phyloP scores from a whole-genome alignment of 2,888 invertebrate species.

The Hesperia comma region DNA sequence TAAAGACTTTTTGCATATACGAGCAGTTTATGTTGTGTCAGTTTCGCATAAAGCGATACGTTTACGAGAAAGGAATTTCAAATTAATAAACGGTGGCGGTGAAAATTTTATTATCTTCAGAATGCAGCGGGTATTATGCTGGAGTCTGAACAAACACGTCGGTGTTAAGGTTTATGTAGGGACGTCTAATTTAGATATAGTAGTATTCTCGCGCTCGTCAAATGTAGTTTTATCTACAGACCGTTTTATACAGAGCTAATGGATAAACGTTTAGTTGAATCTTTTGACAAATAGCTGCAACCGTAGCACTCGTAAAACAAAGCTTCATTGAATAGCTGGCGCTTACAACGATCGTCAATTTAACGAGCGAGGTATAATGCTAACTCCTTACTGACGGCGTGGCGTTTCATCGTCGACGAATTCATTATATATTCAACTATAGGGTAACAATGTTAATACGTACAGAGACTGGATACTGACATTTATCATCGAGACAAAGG shows the following conservation, averaged over 20 bases:
- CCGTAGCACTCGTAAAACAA: conserved; percentile 63
- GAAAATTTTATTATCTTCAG: conserved; percentile 6
- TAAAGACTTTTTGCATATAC: conserved; percentile 66
- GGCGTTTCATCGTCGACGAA: conserved; percentile 35
- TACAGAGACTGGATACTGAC: conserved; percentile 41
- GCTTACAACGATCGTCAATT: conserved; percentile 67
- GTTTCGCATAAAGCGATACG: conserved; percentile 52
- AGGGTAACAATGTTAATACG: conserved; percentile 42
- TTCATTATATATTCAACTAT: conserved; percentile 40
- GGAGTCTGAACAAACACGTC: neutral
- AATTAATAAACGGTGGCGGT: conserved; percentile 44
- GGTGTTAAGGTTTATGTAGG: neutral
- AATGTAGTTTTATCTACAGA: conserved; percentile 39
- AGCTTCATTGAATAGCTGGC: conserved; percentile 59
- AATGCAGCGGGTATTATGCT: neutral
- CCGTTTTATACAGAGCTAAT: conserved; percentile 58
- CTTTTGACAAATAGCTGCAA: conserved; percentile 68
- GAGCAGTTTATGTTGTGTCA: conserved; percentile 58
- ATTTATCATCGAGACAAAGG: conserved; percentile 43
- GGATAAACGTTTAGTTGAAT: conserved; percentile 64
- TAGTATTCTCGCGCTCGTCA: conserved; percentile 37
- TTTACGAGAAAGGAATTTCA: conserved; percentile 53
- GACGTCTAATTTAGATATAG: conserved; percentile 1
- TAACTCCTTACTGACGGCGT: conserved; percentile 42
- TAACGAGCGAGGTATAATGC: conserved; percentile 64